These are phyloP conservation scores for Alosa alosa DNA, from an alignment of 2,113 vertebrate species.

Conservation along the genomic window DNA sequence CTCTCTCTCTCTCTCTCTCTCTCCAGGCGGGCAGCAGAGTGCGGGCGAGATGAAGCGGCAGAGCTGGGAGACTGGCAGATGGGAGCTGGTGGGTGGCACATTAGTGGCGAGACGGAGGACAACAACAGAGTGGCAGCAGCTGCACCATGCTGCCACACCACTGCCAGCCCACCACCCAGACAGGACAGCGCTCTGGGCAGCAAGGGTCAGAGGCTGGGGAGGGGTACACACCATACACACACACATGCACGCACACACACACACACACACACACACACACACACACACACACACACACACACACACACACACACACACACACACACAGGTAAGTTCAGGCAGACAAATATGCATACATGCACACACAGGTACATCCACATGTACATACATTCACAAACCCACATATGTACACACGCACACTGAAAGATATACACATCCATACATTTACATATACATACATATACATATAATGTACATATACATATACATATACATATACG, in stretches of 20 bases:
- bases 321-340: neutral
- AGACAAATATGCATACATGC: neutral
- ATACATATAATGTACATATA: neutral
- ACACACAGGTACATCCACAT: neutral
- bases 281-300: neutral
- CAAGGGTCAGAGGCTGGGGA: conserved; percentile 16
- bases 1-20: neutral
- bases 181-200: neutral
- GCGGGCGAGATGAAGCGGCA: neutral
- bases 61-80: conserved; percentile 40
- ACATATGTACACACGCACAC: neutral
- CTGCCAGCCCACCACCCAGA: neutral
- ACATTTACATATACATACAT: neutral
- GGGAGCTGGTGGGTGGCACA: conserved; percentile 43
- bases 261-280: neutral
- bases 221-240: neutral
- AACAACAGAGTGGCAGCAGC: conserved; percentile 29
- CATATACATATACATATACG: neutral
- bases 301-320: neutral
- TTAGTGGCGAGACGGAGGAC: conserved; percentile 40
- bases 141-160: neutral
- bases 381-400: neutral
- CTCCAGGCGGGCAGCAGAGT: neutral
- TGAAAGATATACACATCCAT: neutral
- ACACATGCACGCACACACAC: neutral